Evolutionary conservation across 2,113 vertebrate species (phyloP).

Genomic region (Vulpes lagopus): DNA sequence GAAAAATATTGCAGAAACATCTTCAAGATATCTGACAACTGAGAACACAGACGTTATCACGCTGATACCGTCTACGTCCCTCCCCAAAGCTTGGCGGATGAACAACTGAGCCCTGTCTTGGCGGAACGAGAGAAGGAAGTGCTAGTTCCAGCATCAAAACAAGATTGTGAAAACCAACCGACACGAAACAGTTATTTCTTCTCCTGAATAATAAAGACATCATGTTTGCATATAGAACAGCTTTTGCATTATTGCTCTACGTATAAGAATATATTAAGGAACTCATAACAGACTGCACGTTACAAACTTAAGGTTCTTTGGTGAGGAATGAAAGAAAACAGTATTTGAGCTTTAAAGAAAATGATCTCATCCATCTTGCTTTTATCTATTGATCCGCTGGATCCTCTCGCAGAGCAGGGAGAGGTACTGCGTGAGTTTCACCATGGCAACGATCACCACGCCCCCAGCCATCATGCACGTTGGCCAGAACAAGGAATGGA

Average conservation of each 20-base stretch:
- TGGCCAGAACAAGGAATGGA: conserved; percentile 96
- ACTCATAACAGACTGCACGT: conserved; percentile 90
- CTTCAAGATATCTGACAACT: conserved; percentile 78
- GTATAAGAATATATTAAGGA: conserved; percentile 89
- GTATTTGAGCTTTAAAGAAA: conserved; percentile 87
- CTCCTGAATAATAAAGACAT: conserved; percentile 87
- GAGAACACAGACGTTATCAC: conserved; percentile 37
- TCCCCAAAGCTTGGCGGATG: conserved; percentile 81
- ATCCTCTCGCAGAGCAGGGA: conserved; percentile 94
- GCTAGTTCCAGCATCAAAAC: conserved; percentile 83
- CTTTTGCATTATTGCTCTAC: conserved; percentile 92
- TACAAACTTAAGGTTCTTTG: conserved; percentile 94
- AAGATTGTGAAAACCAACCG: conserved; percentile 82
- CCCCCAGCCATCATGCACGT: conserved; percentile 94
- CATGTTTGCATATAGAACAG: conserved; percentile 91
- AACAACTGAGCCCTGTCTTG: conserved; percentile 83
- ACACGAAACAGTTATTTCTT: conserved; percentile 80
- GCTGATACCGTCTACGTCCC: conserved; percentile 35
- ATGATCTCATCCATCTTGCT: conserved; percentile 61
- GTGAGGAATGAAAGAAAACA: conserved; percentile 92
- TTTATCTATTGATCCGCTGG: conserved; percentile 93
- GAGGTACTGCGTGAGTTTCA: conserved; percentile 97
- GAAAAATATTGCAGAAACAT: conserved; percentile 78
- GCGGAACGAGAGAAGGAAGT: conserved; percentile 79
- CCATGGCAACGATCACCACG: conserved; percentile 93